Percentiles rank a stretch among this genome's conserved stretches.
phyloP scores from a whole-genome alignment of 2,113 vertebrate species.

The Zonotrichia leucophrys region DNA sequence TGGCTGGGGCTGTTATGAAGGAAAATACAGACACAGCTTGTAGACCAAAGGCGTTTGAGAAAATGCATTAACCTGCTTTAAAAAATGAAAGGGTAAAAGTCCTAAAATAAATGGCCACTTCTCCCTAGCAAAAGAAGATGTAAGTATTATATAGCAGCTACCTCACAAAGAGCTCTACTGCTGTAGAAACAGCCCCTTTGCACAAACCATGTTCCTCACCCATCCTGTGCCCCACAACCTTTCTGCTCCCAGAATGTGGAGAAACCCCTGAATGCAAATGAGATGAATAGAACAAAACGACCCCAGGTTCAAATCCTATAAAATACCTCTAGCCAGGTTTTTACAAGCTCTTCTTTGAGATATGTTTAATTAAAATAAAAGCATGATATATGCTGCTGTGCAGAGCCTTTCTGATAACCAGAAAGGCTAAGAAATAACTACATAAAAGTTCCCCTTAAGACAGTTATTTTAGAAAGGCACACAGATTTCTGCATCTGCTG shows the following conservation, averaged over 20 bases:
- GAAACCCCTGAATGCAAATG: conserved; percentile 47
- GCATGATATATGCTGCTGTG: conserved; percentile 62
- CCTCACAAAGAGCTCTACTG: background rate
- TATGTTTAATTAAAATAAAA: conserved; percentile 78
- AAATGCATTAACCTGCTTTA: background rate
- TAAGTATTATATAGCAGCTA: background rate
- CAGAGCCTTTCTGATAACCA: conserved; percentile 51
- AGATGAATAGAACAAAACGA: conserved; percentile 62
- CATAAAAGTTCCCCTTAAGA: conserved; percentile 66
- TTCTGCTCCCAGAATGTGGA: background rate
- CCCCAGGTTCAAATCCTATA: conserved; percentile 69
- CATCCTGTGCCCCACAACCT: background rate
- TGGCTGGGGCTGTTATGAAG: background rate
- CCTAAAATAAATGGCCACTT: background rate
- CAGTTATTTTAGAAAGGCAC: conserved; percentile 70
- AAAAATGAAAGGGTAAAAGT: background rate
- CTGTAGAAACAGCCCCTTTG: background rate
- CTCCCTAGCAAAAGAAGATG: background rate
- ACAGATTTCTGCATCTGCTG: background rate
- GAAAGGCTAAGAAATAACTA: background rate
- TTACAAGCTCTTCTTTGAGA: conserved; percentile 68
- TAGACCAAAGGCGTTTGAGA: background rate
- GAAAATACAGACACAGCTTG: background rate
- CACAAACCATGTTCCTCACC: background rate
- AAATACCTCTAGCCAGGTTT: conserved; percentile 64